A percentile compares a stretch with the other conserved stretches of the same genome.
phyloP scores from a whole-genome alignment of 2,797 vertebrate genomes.

The Monodelphis domestica region DNA sequence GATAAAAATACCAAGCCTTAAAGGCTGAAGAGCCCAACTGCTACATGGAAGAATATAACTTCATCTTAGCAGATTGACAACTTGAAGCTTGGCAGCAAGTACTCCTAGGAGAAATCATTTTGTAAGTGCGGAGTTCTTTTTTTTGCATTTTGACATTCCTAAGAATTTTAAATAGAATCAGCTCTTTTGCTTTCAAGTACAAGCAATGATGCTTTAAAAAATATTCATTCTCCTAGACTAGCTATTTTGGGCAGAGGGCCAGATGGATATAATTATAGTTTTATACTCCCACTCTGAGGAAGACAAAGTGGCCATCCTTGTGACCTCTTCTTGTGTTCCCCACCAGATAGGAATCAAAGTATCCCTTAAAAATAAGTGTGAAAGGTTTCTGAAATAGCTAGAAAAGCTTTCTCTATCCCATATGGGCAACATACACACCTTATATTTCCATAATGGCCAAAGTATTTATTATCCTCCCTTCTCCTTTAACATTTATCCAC shows the following conservation, averaged over 20 bases:
- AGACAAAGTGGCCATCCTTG: too few relatives aligned
- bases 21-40: not conserved
- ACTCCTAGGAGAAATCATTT: not conserved
- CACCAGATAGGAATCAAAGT: too few relatives aligned
- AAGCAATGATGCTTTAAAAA: not conserved
- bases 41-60: not conserved
- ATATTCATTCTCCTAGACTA: too few relatives aligned
- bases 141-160: not conserved
- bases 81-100: not conserved
- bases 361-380: too few relatives aligned
- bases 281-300: too few relatives aligned
- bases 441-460: not conserved
- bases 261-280: too few relatives aligned
- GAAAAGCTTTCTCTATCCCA: too few relatives aligned
- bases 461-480: not conserved
- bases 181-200: not conserved
- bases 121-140: not conserved
- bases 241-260: too few relatives aligned
- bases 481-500: not conserved
- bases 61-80: not conserved
- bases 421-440: too few relatives aligned
- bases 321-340: too few relatives aligned
- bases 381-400: too few relatives aligned
- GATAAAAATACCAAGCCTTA: not conserved
- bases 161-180: not conserved